phyloP scores from a whole-genome alignment of 2,888 invertebrate genomes.

The Drosophila mulleri region DNA sequence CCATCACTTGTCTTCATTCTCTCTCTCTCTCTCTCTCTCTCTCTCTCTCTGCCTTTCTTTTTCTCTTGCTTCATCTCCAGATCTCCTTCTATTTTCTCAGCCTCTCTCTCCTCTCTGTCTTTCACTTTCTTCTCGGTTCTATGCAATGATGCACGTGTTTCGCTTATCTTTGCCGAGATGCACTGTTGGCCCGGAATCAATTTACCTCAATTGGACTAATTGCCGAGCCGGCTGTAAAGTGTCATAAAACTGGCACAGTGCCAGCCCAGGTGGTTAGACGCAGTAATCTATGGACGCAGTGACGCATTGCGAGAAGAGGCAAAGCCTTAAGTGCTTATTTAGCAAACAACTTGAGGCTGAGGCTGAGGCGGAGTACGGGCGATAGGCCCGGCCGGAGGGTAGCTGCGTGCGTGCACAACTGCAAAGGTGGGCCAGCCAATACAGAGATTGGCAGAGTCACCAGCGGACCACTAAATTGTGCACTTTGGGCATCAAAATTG shows the following conservation, averaged over 20 bases:
- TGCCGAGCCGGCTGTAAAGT: constrained; percentile 34
- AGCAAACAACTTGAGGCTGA: constrained; percentile 51
- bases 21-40: background rate
- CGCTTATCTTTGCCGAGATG: background rate
- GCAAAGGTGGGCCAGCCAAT: background rate
- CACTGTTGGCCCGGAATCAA: constrained; percentile 9
- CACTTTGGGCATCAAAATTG: constrained; percentile 65
- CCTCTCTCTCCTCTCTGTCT: background rate
- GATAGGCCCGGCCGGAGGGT: background rate
- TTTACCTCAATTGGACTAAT: constrained; percentile 11
- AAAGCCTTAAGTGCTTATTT: constrained; percentile 59
- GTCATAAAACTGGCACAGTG: constrained; percentile 53
- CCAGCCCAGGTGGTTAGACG: constrained; percentile 44
- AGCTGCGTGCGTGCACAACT: constrained; percentile 1
- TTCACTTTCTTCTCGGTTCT: background rate
- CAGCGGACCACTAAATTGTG: constrained; percentile 55
- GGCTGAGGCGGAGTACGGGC: constrained; percentile 4
- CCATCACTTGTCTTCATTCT: too few species aligned
- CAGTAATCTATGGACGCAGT: constrained; percentile 57
- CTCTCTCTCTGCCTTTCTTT: background rate
- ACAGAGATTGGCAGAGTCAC: constrained; percentile 22
- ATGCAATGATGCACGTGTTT: too few species aligned
- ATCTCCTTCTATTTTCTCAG: too few species aligned
- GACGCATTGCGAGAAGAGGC: constrained; percentile 60
- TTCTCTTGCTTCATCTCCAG: background rate